phyloP scores from a whole-genome alignment of 2,888 invertebrate genomes.

The Ferrisia virgata region DNA sequence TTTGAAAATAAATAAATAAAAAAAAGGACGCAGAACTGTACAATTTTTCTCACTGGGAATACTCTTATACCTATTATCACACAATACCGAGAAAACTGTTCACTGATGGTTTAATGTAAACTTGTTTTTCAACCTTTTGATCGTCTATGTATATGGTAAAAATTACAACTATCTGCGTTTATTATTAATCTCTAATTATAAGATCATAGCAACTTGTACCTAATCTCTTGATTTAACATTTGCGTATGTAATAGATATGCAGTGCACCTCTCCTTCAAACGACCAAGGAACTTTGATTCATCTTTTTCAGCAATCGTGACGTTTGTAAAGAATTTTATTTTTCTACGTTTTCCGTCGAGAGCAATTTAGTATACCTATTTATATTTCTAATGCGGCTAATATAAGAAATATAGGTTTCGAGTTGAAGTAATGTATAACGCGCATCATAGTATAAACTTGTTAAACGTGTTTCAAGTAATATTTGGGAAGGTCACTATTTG shows the following conservation, averaged over 20 bases:
- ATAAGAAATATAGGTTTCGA: too few relatives aligned
- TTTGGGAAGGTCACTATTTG: neutral
- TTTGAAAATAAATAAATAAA: neutral
- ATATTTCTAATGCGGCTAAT: too few relatives aligned
- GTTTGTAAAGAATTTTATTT: too few relatives aligned
- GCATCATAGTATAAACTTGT: neutral
- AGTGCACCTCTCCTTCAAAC: too few relatives aligned
- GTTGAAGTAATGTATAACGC: neutral
- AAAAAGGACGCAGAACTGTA: neutral
- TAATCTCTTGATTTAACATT: neutral
- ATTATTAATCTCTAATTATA: neutral
- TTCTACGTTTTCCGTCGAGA: neutral
- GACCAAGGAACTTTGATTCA: neutral
- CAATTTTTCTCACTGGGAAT: neutral
- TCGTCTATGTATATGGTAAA: too few relatives aligned
- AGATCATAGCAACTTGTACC: neutral
- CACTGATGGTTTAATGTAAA: neutral
- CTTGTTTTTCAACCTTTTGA: neutral
- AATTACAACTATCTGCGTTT: too few relatives aligned
- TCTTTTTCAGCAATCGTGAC: neutral
- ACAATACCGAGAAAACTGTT: neutral
- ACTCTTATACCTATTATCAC: neutral
- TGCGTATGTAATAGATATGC: too few relatives aligned
- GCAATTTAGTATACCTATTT: neutral
- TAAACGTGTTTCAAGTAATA: neutral